Percentiles rank a stretch among this genome's conserved stretches.
Conservation (phyloP, 2,797 vertebrate species). For the Ataeniobius toweri region DNA sequence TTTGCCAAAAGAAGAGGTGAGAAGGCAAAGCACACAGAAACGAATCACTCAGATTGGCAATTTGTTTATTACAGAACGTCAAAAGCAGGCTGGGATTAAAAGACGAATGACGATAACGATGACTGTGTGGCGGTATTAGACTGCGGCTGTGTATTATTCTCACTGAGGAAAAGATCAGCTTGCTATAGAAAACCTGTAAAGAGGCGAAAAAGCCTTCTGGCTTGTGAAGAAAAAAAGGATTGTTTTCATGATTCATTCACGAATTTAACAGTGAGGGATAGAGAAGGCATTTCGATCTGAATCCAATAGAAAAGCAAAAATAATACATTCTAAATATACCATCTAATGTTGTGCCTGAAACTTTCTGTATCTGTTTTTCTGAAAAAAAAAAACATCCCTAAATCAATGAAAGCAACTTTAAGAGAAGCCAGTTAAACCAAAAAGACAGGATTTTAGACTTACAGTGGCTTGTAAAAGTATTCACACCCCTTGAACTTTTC, state of each 20-base stretch:
- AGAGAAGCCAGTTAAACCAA: not conserved
- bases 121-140: not conserved
- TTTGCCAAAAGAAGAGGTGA: not conserved
- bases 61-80: not conserved
- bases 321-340: slow-evolving; percentile 4
- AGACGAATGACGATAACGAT: not conserved
- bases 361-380: not conserved
- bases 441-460: no score
- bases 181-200: not conserved
- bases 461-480: no score
- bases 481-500: no score
- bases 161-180: not conserved
- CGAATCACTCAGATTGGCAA: not conserved
- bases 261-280: not conserved
- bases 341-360: not conserved
- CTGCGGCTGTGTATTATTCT: slow-evolving; percentile 5
- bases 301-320: not conserved
- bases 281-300: slow-evolving; percentile 2
- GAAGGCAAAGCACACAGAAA: not conserved
- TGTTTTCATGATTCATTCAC: slow-evolving; percentile 9
- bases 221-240: not conserved
- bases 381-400: not conserved
- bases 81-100: not conserved
- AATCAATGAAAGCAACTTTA: not conserved
- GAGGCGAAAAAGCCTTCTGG: not conserved